Conservation (phyloP, 2,113 vertebrate species). For the Mormoops blainvillei region DNA sequence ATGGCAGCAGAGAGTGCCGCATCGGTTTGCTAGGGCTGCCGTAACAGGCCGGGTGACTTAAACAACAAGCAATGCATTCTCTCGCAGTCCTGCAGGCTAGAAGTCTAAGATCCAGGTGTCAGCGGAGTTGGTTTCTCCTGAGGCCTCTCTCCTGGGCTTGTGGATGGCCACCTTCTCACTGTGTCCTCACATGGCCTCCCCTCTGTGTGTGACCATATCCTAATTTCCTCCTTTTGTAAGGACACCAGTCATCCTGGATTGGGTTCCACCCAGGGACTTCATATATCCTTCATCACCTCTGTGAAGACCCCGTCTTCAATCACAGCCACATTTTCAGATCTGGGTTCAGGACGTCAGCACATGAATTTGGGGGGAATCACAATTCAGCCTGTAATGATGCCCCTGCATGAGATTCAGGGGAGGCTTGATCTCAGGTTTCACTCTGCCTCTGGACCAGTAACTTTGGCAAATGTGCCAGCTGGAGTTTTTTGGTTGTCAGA, state of each 20-base stretch:
- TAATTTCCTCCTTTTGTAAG: background rate
- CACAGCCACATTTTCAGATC: background rate
- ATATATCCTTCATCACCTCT: background rate
- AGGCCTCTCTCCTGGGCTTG: background rate
- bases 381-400: background rate
- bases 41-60: background rate
- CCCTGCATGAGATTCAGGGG: background rate
- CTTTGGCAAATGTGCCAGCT: background rate
- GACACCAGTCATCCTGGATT: background rate
- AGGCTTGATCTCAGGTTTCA: background rate
- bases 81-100: background rate
- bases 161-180: rapidly evolving
- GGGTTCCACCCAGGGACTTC: background rate
- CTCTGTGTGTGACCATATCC: background rate
- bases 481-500: background rate
- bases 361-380: background rate
- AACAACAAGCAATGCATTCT: background rate
- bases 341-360: background rate
- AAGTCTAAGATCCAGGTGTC: background rate
- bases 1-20: rapidly evolving
- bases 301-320: background rate
- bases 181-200: background rate
- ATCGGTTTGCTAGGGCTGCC: background rate
- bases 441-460: background rate
- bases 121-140: background rate